Conservation (phyloP, 2,888 invertebrate species). For the Eupithecia dodoneata region DNA sequence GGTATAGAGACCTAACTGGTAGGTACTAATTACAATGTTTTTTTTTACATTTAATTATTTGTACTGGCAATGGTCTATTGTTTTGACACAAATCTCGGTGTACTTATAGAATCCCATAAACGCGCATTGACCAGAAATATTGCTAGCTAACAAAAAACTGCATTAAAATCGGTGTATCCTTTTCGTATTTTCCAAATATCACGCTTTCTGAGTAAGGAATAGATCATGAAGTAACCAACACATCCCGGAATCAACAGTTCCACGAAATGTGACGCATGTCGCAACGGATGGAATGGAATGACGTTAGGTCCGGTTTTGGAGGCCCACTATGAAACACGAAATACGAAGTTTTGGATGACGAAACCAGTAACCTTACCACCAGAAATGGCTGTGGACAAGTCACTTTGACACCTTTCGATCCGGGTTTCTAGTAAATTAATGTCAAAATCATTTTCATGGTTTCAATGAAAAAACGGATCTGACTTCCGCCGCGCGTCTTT, state of each 20-base stretch:
- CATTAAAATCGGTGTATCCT: neutral
- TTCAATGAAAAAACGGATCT: too few relatives aligned
- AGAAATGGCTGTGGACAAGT: neutral
- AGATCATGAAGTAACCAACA: conserved; percentile 24
- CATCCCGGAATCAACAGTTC: conserved; percentile 28
- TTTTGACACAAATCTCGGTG: neutral
- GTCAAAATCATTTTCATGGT: too few relatives aligned
- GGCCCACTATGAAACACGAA: neutral
- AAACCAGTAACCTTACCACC: neutral
- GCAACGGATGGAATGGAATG: conserved; percentile 3
- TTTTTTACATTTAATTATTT: too few relatives aligned
- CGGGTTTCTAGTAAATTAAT: too few relatives aligned
- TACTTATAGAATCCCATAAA: neutral
- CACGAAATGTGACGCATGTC: conserved; percentile 31
- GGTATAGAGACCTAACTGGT: too few relatives aligned
- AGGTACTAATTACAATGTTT: too few relatives aligned
- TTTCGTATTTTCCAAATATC: neutral
- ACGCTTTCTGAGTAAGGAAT: conserved; percentile 21
- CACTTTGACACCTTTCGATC: neutral
- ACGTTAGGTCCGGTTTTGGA: conserved; percentile 7
- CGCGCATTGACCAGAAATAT: neutral
- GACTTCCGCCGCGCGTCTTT: too few relatives aligned
- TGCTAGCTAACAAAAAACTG: neutral
- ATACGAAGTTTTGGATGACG: neutral
- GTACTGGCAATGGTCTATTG: neutral